Conservation (phyloP, 1,140 invertebrate genomes). For the Aphis craccivora region DNA sequence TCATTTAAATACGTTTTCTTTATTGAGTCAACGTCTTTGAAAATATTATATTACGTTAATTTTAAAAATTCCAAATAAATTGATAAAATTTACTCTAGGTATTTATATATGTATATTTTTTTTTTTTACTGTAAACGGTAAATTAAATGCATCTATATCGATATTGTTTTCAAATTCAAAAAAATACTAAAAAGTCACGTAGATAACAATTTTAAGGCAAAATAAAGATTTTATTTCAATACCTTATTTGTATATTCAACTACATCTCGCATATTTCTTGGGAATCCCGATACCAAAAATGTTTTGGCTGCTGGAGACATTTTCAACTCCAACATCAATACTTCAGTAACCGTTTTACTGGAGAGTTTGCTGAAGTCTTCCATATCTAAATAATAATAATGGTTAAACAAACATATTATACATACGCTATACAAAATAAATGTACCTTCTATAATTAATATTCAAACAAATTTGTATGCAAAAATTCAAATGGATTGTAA, state of each 20-base stretch:
- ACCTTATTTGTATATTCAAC: constrained; percentile 91
- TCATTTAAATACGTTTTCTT: too few relatives aligned
- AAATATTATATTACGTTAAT: background rate
- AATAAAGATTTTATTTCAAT: constrained; percentile 57
- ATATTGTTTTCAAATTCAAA: background rate
- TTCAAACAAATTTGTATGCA: background rate
- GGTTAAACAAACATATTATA: background rate
- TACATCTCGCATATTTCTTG: constrained; percentile 87
- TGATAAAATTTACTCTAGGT: too few relatives aligned
- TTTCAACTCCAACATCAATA: constrained; percentile 92
- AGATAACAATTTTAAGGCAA: background rate
- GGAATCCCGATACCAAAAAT: constrained; percentile 95
- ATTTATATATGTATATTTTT: too few relatives aligned
- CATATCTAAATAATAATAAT: constrained; percentile 70
- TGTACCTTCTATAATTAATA: background rate
- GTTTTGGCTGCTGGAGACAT: constrained; percentile 88
- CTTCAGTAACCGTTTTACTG: constrained; percentile 85
- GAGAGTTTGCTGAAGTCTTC: constrained; percentile 83
- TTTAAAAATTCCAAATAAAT: background rate
- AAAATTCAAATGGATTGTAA: too few relatives aligned
- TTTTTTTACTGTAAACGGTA: too few relatives aligned
- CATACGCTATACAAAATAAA: background rate
- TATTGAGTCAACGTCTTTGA: too few relatives aligned
- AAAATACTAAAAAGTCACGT: background rate
- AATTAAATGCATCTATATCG: background rate